Conservation (phyloP, 2,888 invertebrate species). For the Fragum sueziense region DNA sequence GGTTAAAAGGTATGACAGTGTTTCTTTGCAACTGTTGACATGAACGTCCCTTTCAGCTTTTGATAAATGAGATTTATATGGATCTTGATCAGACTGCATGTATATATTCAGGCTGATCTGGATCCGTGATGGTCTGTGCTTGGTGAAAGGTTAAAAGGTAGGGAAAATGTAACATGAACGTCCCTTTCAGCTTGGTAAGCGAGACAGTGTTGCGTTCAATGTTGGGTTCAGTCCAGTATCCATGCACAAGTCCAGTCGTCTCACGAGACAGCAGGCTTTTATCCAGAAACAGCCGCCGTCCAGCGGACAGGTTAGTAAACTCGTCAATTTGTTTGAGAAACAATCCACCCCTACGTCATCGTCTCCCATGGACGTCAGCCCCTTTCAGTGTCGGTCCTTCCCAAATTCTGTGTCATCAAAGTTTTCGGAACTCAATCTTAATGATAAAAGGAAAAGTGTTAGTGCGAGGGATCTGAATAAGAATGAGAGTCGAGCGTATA, state of each 20-base stretch:
- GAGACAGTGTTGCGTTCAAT: slow-evolving; percentile 71
- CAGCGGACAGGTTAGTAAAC: slow-evolving; percentile 65
- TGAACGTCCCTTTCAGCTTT: too few relatives aligned
- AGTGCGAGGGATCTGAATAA: background rate
- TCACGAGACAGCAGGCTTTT: slow-evolving; percentile 67
- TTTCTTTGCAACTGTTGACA: too few relatives aligned
- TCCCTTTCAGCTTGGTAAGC: slow-evolving; percentile 56
- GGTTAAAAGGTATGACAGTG: too few relatives aligned
- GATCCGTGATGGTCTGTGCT: too few relatives aligned
- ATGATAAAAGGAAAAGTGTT: background rate
- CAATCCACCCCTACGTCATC: background rate
- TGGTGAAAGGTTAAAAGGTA: too few relatives aligned
- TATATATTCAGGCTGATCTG: too few relatives aligned
- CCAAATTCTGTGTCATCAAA: background rate
- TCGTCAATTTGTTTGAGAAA: slow-evolving; percentile 60
- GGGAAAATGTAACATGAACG: too few relatives aligned
- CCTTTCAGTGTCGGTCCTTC: background rate
- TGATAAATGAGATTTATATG: too few relatives aligned
- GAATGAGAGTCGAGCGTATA: background rate
- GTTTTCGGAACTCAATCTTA: background rate
- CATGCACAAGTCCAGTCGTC: slow-evolving; percentile 48
- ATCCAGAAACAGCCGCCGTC: slow-evolving; percentile 63
- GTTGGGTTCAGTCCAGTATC: slow-evolving; percentile 74
- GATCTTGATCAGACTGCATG: too few relatives aligned
- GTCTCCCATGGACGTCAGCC: background rate